A percentile compares a stretch with the other conserved stretches of the same genome.
Evolutionary conservation across 2,888 invertebrate species (phyloP).

Genomic region (Caenorhabditis doughertyi): DNA sequence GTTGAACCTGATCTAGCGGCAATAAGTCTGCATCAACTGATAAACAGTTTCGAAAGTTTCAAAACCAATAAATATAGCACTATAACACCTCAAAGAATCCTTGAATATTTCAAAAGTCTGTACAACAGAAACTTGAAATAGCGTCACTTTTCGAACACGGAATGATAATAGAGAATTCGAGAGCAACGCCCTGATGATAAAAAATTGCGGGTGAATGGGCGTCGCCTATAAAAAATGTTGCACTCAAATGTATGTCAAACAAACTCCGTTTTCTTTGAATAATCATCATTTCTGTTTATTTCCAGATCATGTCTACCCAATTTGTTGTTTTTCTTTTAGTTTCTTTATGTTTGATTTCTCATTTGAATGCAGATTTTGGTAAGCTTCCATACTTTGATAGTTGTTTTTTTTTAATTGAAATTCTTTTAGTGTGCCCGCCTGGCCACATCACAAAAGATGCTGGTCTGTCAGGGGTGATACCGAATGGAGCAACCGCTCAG

Average conservation of each 20-base stretch:
- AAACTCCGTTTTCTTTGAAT: slow-evolving; percentile 19
- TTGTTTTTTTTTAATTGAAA: too few species aligned
- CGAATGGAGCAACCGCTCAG: slow-evolving; percentile 30
- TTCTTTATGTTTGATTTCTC: not conserved
- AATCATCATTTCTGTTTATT: slow-evolving; percentile 15
- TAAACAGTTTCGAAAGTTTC: not conserved
- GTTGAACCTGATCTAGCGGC: too few species aligned
- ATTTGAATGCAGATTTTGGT: slow-evolving; percentile 25
- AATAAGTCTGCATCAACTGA: too few species aligned
- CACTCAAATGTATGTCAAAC: not conserved
- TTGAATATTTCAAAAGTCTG: not conserved
- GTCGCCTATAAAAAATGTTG: slow-evolving; percentile 27
- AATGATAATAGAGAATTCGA: not conserved
- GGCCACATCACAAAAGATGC: slow-evolving; percentile 14
- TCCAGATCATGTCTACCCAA: slow-evolving; percentile 10
- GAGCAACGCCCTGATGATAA: slow-evolving; percentile 20
- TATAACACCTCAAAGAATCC: too few species aligned
- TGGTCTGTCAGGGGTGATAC: slow-evolving; percentile 20
- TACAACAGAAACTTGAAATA: not conserved
- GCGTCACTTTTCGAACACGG: slow-evolving; percentile 17
- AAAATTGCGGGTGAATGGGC: not conserved
- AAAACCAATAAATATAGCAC: not conserved
- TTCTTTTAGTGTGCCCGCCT: slow-evolving; percentile 20
- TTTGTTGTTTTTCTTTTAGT: not conserved
- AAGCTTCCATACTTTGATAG: too few species aligned